Conservation (phyloP, 2,797 vertebrate species). For the Oceanodroma leucorhoa region DNA sequence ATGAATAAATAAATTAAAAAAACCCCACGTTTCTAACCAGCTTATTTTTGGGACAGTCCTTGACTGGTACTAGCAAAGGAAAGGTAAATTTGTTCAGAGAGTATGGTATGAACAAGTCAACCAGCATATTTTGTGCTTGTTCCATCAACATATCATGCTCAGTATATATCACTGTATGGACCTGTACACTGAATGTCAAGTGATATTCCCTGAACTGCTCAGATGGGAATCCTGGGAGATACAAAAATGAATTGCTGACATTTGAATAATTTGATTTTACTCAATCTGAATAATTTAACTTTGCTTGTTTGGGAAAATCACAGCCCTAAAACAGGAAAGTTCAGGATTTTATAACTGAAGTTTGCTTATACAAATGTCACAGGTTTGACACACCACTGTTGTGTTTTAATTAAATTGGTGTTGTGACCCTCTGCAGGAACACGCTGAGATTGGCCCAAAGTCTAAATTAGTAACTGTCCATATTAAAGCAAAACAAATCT, state of each 20-base stretch:
- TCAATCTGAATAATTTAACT: not conserved
- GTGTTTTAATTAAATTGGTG: not conserved
- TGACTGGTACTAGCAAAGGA: not conserved
- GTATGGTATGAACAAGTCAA: not conserved
- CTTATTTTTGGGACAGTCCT: not conserved
- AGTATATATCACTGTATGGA: not conserved
- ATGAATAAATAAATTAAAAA: too few species aligned
- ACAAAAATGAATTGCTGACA: not conserved
- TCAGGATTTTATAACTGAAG: not conserved
- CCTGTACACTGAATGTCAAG: accelerated
- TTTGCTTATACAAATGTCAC: not conserved
- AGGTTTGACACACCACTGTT: not conserved
- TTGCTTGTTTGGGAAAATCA: not conserved
- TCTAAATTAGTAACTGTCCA: not conserved
- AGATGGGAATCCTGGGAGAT: not conserved
- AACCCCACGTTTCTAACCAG: not conserved
- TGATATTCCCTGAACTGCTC: not conserved
- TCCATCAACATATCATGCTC: not conserved
- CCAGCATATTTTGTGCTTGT: not conserved
- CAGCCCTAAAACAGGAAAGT: not conserved
- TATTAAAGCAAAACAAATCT: not conserved
- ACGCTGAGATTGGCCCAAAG: not conserved
- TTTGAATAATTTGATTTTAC: not conserved
- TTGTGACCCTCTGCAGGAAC: not conserved
- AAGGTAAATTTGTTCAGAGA: not conserved